Evolutionary conservation across 2,797 vertebrate genomes (phyloP).

Genomic region (Gobio occitaniae): DNA sequence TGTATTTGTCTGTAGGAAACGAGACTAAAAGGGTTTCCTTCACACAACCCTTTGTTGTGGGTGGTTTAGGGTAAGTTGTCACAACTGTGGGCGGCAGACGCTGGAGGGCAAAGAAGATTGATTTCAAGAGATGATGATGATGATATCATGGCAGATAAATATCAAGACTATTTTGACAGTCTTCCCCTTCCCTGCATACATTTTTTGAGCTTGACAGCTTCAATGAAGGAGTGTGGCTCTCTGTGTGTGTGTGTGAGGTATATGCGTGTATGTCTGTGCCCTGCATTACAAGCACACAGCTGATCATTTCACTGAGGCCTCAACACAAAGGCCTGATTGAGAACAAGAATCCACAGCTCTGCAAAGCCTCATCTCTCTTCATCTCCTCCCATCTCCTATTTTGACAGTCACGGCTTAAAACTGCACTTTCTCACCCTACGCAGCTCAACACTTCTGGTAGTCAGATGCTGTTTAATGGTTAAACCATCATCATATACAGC

Average conservation of each 20-base stretch:
- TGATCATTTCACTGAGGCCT: constrained; percentile 74
- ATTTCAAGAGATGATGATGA: constrained; percentile 21
- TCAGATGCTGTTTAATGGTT: constrained; percentile 13
- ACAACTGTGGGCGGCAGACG: constrained; percentile 2
- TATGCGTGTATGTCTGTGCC: constrained; percentile 70
- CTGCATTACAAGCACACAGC: constrained; percentile 80
- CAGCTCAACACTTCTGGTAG: background rate
- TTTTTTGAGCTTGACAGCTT: background rate
- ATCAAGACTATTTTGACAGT: constrained; percentile 4
- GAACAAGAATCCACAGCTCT: constrained; percentile 52
- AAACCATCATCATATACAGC: constrained; percentile 3
- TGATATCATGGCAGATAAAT: background rate
- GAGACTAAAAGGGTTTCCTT: constrained; percentile 41
- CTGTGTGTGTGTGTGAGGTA: constrained; percentile 3
- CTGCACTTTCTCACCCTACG: background rate
- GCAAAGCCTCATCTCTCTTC: constrained; percentile 42
- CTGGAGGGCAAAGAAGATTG: background rate
- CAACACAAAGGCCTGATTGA: constrained; percentile 81
- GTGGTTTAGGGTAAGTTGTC: constrained; percentile 3
- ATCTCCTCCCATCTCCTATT: constrained; percentile 59
- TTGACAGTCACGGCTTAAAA: constrained; percentile 26
- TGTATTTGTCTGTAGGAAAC: constrained; percentile 36
- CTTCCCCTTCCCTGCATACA: background rate
- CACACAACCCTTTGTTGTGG: constrained; percentile 50
- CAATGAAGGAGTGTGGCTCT: constrained; percentile 9